Evolutionary conservation across 2,797 vertebrate genomes (phyloP).

Genomic region (Echeneis naucrates): DNA sequence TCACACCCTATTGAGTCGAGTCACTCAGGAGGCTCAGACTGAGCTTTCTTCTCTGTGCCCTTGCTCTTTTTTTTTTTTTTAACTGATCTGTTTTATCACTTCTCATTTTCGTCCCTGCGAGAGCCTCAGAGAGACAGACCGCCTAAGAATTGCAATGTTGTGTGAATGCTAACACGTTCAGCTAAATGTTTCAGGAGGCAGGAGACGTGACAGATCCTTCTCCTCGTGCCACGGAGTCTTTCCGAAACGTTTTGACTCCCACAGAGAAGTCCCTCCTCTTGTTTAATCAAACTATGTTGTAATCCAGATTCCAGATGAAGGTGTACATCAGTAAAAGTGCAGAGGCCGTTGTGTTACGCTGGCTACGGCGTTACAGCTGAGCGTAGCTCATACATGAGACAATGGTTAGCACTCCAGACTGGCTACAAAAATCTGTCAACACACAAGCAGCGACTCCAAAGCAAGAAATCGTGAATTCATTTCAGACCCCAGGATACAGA

Average conservation of each 20-base stretch:
- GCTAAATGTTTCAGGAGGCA: slow-evolving; percentile 70
- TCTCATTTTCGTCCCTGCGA: slow-evolving; percentile 42
- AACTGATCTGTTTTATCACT: slow-evolving; percentile 47
- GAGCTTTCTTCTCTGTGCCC: slow-evolving; percentile 47
- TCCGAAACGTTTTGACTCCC: slow-evolving; percentile 38
- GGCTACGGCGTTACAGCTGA: slow-evolving; percentile 16
- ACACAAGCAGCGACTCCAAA: slow-evolving; percentile 1
- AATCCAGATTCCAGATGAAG: slow-evolving; percentile 33
- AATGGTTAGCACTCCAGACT: slow-evolving; percentile 17
- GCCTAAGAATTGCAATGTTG: slow-evolving; percentile 1
- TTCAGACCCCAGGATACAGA: not conserved
- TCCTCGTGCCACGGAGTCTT: slow-evolving; percentile 52
- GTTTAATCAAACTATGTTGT: slow-evolving; percentile 36
- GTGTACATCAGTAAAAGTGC: slow-evolving; percentile 6
- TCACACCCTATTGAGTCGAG: slow-evolving; percentile 56
- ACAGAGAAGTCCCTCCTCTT: slow-evolving; percentile 7
- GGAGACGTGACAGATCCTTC: slow-evolving; percentile 40
- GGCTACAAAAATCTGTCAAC: slow-evolving; percentile 5
- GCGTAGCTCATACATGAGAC: slow-evolving; percentile 7
- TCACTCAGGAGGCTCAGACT: slow-evolving; percentile 42
- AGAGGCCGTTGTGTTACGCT: not conserved
- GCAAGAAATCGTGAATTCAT: slow-evolving; percentile 9
- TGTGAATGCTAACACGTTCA: slow-evolving; percentile 46
- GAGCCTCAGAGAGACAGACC: slow-evolving; percentile 13
- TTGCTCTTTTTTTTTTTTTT: slow-evolving; percentile 18